Conservation (phyloP, 2,888 invertebrate species). For the Hirtodrosophila trivittata region DNA sequence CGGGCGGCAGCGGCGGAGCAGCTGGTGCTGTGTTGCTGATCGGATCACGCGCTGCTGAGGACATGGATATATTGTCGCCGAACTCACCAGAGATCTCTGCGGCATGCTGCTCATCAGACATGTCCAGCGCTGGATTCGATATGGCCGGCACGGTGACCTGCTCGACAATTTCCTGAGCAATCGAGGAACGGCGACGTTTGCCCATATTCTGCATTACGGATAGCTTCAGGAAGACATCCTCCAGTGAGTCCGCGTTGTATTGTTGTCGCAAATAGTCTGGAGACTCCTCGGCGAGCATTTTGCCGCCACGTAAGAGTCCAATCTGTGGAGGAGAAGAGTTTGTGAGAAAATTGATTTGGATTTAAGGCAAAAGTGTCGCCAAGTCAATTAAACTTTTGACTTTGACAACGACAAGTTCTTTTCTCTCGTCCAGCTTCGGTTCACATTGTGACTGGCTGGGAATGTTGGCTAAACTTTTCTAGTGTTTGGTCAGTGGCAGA, state of each 20-base stretch:
- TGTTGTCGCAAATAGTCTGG: slow-evolving; percentile 89
- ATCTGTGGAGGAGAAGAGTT: slow-evolving; percentile 85
- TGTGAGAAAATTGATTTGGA: slow-evolving; percentile 58
- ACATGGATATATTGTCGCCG: slow-evolving; percentile 92
- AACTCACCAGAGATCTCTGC: slow-evolving; percentile 94
- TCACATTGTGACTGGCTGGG: slow-evolving; percentile 9
- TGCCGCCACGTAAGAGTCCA: slow-evolving; percentile 92
- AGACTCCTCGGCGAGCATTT: slow-evolving; percentile 93
- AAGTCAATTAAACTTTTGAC: slow-evolving; percentile 75
- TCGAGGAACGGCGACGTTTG: slow-evolving; percentile 91
- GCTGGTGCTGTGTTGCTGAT: slow-evolving; percentile 86
- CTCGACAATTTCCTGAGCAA: slow-evolving; percentile 90
- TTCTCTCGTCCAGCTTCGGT: slow-evolving; percentile 1
- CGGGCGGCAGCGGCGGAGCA: slow-evolving; percentile 88
- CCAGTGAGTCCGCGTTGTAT: slow-evolving; percentile 89
- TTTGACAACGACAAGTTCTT: slow-evolving; percentile 40
- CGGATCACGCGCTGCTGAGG: slow-evolving; percentile 88
- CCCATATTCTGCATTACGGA: slow-evolving; percentile 92
- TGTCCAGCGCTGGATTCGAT: slow-evolving; percentile 87
- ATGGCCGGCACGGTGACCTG: slow-evolving; percentile 87
- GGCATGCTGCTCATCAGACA: slow-evolving; percentile 87
- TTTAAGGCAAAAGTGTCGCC: slow-evolving; percentile 57
- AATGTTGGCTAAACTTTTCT: slow-evolving; percentile 43
- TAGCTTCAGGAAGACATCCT: slow-evolving; percentile 92
- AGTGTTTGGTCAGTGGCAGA: slow-evolving; percentile 38